Evolutionary conservation across 1,140 invertebrate genomes (phyloP).

Genomic region (Caenorhabditis tropicalis): DNA sequence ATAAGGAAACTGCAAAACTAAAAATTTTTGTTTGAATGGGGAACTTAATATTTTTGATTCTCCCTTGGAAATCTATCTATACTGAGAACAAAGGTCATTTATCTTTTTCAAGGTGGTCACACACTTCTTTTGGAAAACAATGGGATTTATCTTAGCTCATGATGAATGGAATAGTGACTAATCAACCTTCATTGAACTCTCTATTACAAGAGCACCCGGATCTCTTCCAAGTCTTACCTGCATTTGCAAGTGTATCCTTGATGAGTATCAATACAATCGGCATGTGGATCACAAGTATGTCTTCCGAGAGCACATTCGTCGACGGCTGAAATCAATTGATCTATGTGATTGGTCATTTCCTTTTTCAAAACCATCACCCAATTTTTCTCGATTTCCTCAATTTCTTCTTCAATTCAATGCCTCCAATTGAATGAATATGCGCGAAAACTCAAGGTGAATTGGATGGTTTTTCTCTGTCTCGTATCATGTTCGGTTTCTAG

Average conservation of each 20-base stretch:
- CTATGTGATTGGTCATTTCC: not conserved
- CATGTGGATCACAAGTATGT: constrained; percentile 72
- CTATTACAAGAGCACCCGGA: too few relatives aligned
- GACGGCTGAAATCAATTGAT: constrained; percentile 61
- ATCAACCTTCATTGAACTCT: too few relatives aligned
- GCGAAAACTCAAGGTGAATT: constrained; percentile 42
- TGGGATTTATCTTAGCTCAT: too few relatives aligned
- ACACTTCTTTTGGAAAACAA: too few relatives aligned
- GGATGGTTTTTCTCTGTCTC: not conserved
- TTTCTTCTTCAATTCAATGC: not conserved
- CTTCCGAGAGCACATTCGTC: constrained; percentile 69
- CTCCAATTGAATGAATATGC: constrained; percentile 34
- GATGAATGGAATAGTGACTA: not conserved
- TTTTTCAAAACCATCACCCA: not conserved
- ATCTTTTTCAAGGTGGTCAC: too few relatives aligned
- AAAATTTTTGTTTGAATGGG: too few relatives aligned
- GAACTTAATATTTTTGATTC: too few relatives aligned
- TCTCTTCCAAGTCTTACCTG: constrained; percentile 19
- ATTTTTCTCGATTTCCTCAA: not conserved
- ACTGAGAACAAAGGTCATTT: too few relatives aligned
- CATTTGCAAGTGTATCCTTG: constrained; percentile 72
- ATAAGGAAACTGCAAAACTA: too few relatives aligned
- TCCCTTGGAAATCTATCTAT: too few relatives aligned
- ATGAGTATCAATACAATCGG: constrained; percentile 72
- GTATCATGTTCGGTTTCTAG: constrained; percentile 35